A percentile compares a stretch with the other conserved stretches of the same genome.
These are phyloP conservation scores for Apis mellifera DNA, from an alignment of 1,140 invertebrate genomes.

Conservation along the genomic window Amel_HAv3.1 CM009937.2:1322501-1323000, in stretches of 20 bases:
- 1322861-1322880: slow-evolving; percentile 38
- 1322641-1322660: not conserved
- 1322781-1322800: not conserved
- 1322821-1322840: not conserved
- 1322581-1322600: not conserved
- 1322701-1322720: too few relatives aligned
- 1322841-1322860: not conserved
- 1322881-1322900: not conserved
- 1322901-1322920: not conserved
- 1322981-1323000: not conserved
- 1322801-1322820: not conserved
- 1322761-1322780: slow-evolving; percentile 11
- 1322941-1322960: too few relatives aligned
- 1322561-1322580: too few relatives aligned
- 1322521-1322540: not conserved
- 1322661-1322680: not conserved
- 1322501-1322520: slow-evolving; percentile 70
- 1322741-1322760: slow-evolving; percentile 7
- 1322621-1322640: not conserved
- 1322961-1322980: not conserved
- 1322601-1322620: not conserved
- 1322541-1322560: not conserved
- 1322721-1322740: not conserved
- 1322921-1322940: not conserved
- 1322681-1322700: too few relatives aligned